phyloP scores from a whole-genome alignment of 2,797 vertebrate species.

The Pangasius djambal region DNA sequence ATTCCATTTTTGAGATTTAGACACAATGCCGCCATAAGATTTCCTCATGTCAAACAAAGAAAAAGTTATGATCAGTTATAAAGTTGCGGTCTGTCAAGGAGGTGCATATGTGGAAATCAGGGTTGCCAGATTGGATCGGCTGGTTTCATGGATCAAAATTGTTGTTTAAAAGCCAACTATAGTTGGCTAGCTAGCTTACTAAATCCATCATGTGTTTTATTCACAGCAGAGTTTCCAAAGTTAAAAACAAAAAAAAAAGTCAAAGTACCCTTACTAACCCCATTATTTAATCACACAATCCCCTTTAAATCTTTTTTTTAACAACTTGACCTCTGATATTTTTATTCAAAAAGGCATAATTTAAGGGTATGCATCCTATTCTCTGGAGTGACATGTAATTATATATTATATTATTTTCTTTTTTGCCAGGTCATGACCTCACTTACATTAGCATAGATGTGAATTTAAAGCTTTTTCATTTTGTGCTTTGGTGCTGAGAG shows the following conservation, averaged over 20 bases:
- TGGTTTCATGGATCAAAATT: background rate
- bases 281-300: background rate
- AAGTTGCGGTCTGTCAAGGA: background rate
- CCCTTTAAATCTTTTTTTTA: background rate
- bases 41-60: background rate
- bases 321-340: constrained; percentile 5
- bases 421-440: constrained; percentile 8
- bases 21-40: background rate
- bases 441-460: constrained; percentile 2
- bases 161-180: background rate
- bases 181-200: background rate
- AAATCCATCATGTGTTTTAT: background rate
- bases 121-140: constrained; percentile 14
- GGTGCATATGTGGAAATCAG: background rate
- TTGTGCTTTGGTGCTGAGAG: constrained; percentile 13
- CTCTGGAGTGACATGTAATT: constrained; percentile 5
- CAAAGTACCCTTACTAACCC: background rate
- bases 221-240: background rate
- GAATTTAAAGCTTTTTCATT: background rate
- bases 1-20: background rate
- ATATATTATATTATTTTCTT: constrained; percentile 9
- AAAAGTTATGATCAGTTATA: background rate
- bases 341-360: background rate
- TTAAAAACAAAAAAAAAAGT: background rate
- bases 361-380: background rate